Base-by-base conservation (phyloP, 2,797 vertebrate species). In the Macrochelys suwanniensis region DNA sequence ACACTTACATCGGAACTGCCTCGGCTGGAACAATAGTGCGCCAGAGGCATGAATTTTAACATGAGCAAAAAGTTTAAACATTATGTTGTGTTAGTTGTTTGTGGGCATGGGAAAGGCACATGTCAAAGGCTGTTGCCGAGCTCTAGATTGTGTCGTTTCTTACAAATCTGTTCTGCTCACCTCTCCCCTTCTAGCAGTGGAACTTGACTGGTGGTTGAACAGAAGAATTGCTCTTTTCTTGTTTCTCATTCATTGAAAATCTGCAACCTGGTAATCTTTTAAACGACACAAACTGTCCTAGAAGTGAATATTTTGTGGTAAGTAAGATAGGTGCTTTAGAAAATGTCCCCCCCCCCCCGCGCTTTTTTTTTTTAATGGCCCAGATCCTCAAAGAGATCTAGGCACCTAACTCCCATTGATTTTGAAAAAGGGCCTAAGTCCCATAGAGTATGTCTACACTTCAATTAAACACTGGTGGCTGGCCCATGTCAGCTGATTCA, bases 1-100 rank as follows among this genome's bases (percentile, higher is more conserved):
- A 97, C 97, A 96, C 95, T 78, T 71, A 42, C 19, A 47, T 57
- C 42, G 91, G 96, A 97, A 86, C 1, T 23, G 47, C 85, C 90
- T 53, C 87, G 81, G 88, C 88, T 85, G 84, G 87, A 90, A 83
- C 51, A 84, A 51, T 3, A 71, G 71, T 0, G 1, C 59, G 51
- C 31, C 79, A 91, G 76, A 94, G 92, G 85, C 0, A 1, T 47
- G 59, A 59, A 11, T 76, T 90, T 88, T 59, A 57, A 45, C 91
- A 84, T 65, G 61, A 93, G 17, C 57, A 76, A 82, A 82, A 84
- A 50, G 76, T 37, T 76, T 80, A 80, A 53, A 37, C 1, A 0
- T 50, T 42, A 47, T 88, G 84, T 37, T 77, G 82, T 89, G 28
- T 57, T 82, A 42, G 42, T 59, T 82, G 37, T 54, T 54, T 74